Conservation (phyloP, 2,113 vertebrate species). For the Rhombomys opimus region DNA sequence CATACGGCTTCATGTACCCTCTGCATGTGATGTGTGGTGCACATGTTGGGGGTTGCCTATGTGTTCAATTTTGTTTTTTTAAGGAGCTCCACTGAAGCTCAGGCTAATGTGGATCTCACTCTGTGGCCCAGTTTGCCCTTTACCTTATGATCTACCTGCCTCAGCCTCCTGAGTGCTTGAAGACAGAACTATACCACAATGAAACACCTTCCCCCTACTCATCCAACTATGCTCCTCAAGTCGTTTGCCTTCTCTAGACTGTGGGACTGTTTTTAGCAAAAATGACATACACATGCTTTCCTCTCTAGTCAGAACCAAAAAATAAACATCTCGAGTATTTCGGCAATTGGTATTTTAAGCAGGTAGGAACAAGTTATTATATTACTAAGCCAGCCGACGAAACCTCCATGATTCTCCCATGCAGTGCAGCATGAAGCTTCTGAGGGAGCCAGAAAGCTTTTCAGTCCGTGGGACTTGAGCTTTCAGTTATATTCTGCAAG, state of each 20-base stretch:
- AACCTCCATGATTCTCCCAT: background rate
- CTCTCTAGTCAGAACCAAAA: background rate
- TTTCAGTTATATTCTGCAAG: slow-evolving; percentile 6
- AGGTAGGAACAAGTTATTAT: slow-evolving; percentile 35
- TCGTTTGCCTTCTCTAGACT: background rate
- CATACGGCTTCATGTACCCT: background rate
- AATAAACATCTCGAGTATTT: background rate
- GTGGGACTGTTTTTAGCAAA: background rate
- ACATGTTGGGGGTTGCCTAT: too few relatives aligned
- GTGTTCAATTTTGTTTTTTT: background rate
- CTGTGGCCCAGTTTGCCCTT: background rate
- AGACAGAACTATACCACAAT: too few relatives aligned
- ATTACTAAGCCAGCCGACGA: background rate
- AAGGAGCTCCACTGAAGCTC: background rate
- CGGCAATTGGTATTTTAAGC: background rate
- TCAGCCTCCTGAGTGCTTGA: background rate
- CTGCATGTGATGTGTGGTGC: background rate
- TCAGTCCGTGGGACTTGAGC: background rate
- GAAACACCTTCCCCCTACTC: too few relatives aligned
- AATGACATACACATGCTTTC: background rate
- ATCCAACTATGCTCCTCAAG: background rate
- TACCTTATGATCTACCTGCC: background rate
- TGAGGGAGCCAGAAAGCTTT: background rate
- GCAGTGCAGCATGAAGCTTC: background rate
- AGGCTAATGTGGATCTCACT: background rate